Conservation (phyloP, 2,113 vertebrate species). For the Rhea pennata region DNA sequence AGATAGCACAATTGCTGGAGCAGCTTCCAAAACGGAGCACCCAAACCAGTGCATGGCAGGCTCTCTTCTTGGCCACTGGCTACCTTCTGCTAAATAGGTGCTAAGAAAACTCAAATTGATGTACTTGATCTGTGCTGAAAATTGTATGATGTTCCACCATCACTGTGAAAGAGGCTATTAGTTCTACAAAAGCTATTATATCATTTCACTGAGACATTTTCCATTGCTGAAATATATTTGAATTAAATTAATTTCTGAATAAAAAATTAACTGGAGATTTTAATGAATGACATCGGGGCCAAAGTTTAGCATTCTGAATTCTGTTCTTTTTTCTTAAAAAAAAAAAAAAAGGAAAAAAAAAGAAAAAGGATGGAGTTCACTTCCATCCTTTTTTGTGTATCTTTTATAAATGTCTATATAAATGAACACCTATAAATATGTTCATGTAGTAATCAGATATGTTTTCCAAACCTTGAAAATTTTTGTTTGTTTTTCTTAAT, state of each 20-base stretch:
- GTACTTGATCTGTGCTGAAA: neutral
- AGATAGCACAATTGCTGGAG: neutral
- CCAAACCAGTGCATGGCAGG: too few species aligned
- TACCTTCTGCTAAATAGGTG: neutral
- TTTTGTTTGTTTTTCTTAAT: neutral
- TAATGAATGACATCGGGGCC: neutral
- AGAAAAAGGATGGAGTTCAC: neutral
- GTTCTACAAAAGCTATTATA: neutral
- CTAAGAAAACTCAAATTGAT: neutral
- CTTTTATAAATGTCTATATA: neutral
- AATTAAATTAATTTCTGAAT: constrained; percentile 7
- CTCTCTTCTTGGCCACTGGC: neutral
- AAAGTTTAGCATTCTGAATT: neutral
- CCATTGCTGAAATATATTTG: neutral
- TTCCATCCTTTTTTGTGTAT: neutral
- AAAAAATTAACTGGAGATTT: neutral
- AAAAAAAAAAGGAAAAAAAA: neutral
- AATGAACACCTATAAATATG: neutral
- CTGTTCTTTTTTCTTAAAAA: neutral
- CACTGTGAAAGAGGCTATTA: neutral
- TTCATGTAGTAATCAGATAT: neutral
- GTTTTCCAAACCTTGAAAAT: neutral
- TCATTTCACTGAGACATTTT: neutral
- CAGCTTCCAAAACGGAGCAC: neutral
- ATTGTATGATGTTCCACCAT: neutral